Evolutionary conservation across 2,113 vertebrate species (phyloP).

Genomic region (Nibea coibor): DNA sequence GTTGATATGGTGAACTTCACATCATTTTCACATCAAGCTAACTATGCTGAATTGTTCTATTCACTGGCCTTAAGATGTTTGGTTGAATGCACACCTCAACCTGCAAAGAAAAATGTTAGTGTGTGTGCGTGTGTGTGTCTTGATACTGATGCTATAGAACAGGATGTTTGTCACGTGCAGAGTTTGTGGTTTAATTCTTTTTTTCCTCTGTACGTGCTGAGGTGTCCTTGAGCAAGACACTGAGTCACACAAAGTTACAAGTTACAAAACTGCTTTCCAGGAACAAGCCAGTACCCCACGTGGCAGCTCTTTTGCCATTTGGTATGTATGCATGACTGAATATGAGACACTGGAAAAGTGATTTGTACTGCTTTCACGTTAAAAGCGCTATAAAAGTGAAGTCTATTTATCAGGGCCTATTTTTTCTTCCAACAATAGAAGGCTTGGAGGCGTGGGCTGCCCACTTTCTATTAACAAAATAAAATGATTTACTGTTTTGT

Average conservation of each 20-base stretch:
- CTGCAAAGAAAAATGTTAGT: too few relatives aligned
- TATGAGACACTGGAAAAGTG: not conserved
- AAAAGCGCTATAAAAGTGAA: not conserved
- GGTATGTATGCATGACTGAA: not conserved
- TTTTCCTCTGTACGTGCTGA: not conserved
- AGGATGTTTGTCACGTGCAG: not conserved
- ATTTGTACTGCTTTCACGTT: conserved; percentile 10
- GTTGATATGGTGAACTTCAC: not conserved
- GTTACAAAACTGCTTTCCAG: not conserved
- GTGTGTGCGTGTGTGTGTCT: too few relatives aligned
- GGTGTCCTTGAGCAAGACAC: too few relatives aligned
- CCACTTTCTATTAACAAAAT: conserved; percentile 33
- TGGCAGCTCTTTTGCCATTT: not conserved
- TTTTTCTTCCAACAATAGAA: conserved; percentile 10
- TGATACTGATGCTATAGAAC: not conserved
- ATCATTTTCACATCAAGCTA: not conserved
- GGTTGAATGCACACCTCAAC: too few relatives aligned
- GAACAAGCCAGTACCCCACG: not conserved
- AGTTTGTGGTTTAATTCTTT: not conserved
- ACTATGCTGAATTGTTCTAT: not conserved
- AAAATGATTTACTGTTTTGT: conserved; percentile 45
- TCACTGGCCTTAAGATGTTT: not conserved
- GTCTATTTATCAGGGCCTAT: conserved; percentile 18
- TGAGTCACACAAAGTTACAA: too few relatives aligned
- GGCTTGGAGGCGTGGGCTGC: conserved; percentile 28